Evolutionary conservation across 2,888 invertebrate genomes (phyloP).

Genomic region (Leptopterna dolabrata): DNA sequence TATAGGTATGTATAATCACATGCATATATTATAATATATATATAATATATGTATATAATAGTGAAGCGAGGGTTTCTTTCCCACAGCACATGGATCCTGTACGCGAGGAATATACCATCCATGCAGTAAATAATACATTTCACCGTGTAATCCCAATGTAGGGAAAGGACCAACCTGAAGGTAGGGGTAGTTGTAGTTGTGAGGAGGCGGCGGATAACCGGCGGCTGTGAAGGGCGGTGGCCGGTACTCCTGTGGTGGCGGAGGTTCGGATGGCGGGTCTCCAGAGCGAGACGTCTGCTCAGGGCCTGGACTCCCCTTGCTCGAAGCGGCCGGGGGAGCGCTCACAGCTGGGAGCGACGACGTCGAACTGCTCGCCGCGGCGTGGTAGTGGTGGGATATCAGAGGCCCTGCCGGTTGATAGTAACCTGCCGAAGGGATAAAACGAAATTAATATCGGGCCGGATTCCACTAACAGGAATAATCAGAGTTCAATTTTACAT

Average conservation of each 20-base stretch:
- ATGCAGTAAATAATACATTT: too few species aligned
- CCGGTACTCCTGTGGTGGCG: conserved; percentile 68
- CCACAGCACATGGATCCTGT: too few species aligned
- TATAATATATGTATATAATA: too few species aligned
- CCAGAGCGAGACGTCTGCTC: conserved; percentile 55
- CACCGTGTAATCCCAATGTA: too few species aligned
- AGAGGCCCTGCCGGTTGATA: conserved; percentile 93
- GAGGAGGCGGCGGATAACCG: conserved; percentile 63
- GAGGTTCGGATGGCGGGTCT: conserved; percentile 64
- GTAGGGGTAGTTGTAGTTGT: conserved; percentile 55
- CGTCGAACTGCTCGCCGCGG: conserved; percentile 82
- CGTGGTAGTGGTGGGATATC: conserved; percentile 74
- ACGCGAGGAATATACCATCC: too few species aligned
- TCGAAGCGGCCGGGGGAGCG: conserved; percentile 72
- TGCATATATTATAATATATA: too few species aligned
- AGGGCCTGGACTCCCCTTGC: conserved; percentile 65
- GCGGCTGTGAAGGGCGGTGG: conserved; percentile 69
- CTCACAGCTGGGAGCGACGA: conserved; percentile 87
- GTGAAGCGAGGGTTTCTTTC: too few species aligned
- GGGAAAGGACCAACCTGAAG: conserved; percentile 34
- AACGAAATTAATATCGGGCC: not conserved
- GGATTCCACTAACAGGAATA: not conserved
- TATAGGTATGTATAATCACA: too few species aligned
- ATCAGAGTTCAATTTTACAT: too few species aligned
- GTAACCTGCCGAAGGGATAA: conserved; percentile 73